Conservation (phyloP, 2,113 vertebrate species). For the Eptesicus fuscus region DNA sequence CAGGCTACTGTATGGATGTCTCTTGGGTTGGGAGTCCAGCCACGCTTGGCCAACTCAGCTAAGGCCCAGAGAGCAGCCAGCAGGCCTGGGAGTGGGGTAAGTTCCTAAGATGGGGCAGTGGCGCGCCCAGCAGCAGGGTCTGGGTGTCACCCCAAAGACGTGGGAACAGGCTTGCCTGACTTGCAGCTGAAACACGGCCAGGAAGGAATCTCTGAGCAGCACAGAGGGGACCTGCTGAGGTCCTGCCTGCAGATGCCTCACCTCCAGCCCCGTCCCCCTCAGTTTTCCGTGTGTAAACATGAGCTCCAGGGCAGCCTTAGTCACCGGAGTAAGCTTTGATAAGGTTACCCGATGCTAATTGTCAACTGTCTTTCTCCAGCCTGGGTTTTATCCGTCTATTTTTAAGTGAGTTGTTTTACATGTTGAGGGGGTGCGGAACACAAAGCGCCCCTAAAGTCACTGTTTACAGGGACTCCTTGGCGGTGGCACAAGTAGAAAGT, state of each 20-base stretch:
- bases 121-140: fast-evolving
- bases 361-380: background rate
- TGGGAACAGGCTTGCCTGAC: background rate
- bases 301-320: fast-evolving
- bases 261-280: fast-evolving
- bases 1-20: fast-evolving
- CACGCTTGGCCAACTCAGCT: background rate
- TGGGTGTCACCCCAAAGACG: background rate
- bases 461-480: background rate
- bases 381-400: background rate
- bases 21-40: no score
- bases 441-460: background rate
- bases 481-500: background rate
- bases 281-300: fast-evolving
- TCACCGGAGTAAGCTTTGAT: background rate
- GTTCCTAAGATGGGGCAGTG: background rate
- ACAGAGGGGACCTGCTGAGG: fast-evolving
- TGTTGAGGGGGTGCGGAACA: background rate
- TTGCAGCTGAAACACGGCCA: background rate
- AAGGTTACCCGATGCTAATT: background rate
- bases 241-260: no score
- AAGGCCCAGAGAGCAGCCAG: background rate
- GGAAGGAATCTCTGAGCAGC: background rate
- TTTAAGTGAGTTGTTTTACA: background rate
- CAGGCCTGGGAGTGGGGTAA: background rate